Percentiles rank a stretch among this genome's conserved stretches.
Evolutionary conservation across 1,140 invertebrate species (phyloP).

Genomic region (Sinonovacula constricta): DNA sequence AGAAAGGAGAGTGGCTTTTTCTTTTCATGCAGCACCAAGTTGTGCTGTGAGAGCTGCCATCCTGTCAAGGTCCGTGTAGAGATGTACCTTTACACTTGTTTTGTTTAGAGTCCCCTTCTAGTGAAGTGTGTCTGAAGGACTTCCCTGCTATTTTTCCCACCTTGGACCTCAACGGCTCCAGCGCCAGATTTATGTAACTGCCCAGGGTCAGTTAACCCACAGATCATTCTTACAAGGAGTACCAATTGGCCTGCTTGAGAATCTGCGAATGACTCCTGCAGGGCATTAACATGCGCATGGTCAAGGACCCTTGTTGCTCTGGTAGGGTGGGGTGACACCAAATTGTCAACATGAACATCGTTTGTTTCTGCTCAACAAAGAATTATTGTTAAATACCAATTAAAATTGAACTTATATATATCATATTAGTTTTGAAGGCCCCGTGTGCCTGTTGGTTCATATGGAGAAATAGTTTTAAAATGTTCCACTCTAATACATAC

Average conservation of each 20-base stretch:
- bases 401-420: no score
- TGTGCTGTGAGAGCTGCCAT: neutral
- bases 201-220: neutral
- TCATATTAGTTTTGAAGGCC: no score
- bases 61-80: neutral
- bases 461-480: no score
- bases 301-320: neutral
- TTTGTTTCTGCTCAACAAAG: neutral
- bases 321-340: neutral
- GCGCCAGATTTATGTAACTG: neutral
- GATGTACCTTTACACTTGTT: neutral
- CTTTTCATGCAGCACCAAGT: neutral
- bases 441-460: no score
- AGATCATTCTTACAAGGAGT: neutral
- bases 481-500: no score
- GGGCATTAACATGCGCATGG: neutral
- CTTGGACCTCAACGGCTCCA: neutral
- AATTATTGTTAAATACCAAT: no score
- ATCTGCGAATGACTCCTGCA: neutral
- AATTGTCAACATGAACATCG: constrained; percentile 5
- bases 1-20: neutral
- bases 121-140: neutral
- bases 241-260: neutral
- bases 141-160: neutral
- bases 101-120: neutral